These are phyloP conservation scores for Syngnathus typhle DNA, from an alignment of 2,113 vertebrate species.

Conservation along the genomic window DNA sequence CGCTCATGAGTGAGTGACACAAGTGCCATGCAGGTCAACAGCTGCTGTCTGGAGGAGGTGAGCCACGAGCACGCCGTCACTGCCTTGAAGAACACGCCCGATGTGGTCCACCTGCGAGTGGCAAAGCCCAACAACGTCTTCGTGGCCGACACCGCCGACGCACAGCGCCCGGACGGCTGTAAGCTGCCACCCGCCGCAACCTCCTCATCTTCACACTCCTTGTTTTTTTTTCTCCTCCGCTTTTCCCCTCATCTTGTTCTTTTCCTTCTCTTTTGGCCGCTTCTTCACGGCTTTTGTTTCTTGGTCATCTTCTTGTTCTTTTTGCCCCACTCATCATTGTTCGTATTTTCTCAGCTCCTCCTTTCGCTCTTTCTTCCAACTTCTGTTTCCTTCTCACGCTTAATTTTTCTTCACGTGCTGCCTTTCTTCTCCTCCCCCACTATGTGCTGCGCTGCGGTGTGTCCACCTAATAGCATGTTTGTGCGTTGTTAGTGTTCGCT, in stretches of 20 bases:
- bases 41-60: constrained; percentile 91
- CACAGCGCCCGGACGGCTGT: constrained; percentile 4
- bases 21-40: constrained; percentile 79
- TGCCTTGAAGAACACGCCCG: constrained; percentile 97
- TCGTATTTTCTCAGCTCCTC: neutral
- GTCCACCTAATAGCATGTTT: neutral
- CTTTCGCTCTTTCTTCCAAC: neutral
- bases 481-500: constrained; percentile 75
- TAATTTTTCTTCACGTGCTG: no score
- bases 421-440: neutral
- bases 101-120: constrained; percentile 94
- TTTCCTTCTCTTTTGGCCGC: neutral
- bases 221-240: no score
- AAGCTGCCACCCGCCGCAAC: constrained; percentile 35
- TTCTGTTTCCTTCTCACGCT: neutral
- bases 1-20: no score
- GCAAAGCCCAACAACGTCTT: constrained; percentile 96
- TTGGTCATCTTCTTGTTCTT: neutral
- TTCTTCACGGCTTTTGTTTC: neutral
- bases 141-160: constrained; percentile 82
- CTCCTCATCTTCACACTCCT: constrained; percentile 10
- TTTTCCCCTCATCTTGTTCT: neutral
- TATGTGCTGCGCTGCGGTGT: no score
- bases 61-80: constrained; percentile 97
- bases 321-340: neutral